Evolutionary conservation across 2,888 invertebrate species (phyloP), one percentile per base, ranked within the genome.

Genomic region (Dicycla oo): DNA sequence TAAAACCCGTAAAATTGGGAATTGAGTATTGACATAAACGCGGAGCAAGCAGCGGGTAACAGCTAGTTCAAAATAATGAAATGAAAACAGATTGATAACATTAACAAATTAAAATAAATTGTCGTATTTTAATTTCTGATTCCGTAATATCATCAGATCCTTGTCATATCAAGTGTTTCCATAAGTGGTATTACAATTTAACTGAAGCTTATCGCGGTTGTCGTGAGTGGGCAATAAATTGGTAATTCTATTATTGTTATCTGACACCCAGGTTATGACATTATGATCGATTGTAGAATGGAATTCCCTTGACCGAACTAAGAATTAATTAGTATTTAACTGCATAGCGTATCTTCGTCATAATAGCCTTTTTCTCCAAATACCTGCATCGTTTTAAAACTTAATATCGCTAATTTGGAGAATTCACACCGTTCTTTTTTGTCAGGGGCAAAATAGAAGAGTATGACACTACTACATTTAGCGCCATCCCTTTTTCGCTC

Each of bases 111-210:
- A 30, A n/a, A 30, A 30, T 30, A 30, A 30, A 30, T 30, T 3
- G 4, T 34, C 18, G 7, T 10, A 38, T 38, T 51, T 26, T 20
- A 8, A 71, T 23, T 47, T 10, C 20, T 43, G 18, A 23, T 15
- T 5, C 23, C 20, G 3, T 60, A 43, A 63, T 26, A 63, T 49
- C 2, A 47, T 38, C 23, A 68, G 2, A 20, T 38, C 30, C 23
- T 75, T 53, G 26, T 51, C 45, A 26, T 4, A 43, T 54, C 58
- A 70, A 53, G 54, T 70, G 75, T 30, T 61, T 18, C 5, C 18
- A 45, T 51, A 45, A 40, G 38, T 34, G 38, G 56, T 43, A 68
- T 75, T 62, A 74, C 8, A n/a, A 30, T 10, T 74, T 60, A 60
- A 40, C 30, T 13, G 6, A 15, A 1, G 18, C 53, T 75, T 62